Percentiles rank a stretch among this genome's conserved stretches.
Evolutionary conservation across 2,888 invertebrate genomes (phyloP).

Genomic region (Scaptomyza flava): DNA sequence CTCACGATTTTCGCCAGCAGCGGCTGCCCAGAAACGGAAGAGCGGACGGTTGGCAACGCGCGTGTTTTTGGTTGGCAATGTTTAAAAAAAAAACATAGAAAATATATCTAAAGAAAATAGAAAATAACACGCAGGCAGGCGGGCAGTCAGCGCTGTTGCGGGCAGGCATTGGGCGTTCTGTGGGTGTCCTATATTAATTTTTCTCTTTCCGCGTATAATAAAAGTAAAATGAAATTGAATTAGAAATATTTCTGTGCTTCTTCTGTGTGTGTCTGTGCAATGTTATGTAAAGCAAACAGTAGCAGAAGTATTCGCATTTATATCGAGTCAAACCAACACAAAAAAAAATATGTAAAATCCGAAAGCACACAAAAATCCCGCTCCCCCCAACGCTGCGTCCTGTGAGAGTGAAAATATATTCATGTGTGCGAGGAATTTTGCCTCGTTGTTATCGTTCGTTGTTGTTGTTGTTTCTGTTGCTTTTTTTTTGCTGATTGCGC

Average conservation of each 20-base stretch:
- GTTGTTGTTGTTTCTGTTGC: constrained; percentile 21
- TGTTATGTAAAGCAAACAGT: constrained; percentile 57
- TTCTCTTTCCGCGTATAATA: constrained; percentile 43
- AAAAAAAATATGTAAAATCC: constrained; percentile 18
- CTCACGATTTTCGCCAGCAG: constrained; percentile 68
- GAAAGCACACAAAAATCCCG: constrained; percentile 41
- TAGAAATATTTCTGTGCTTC: constrained; percentile 54
- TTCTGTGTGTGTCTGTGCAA: constrained; percentile 30
- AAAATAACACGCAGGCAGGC: constrained; percentile 18
- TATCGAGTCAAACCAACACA: constrained; percentile 29
- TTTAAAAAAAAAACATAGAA: constrained; percentile 13
- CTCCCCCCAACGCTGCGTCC: constrained; percentile 46
- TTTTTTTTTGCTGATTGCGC: constrained; percentile 69
- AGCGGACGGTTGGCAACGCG: constrained; percentile 64
- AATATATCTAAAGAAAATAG: constrained; percentile 15
- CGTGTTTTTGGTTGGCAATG: constrained; percentile 68
- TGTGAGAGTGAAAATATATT: constrained; percentile 74
- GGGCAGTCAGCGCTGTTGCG: constrained; percentile 24
- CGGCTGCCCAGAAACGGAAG: constrained; percentile 50
- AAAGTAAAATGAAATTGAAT: constrained; percentile 71
- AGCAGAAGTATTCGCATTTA: constrained; percentile 33
- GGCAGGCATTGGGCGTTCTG: constrained; percentile 40
- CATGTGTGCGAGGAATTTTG: constrained; percentile 43
- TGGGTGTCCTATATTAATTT: not conserved
- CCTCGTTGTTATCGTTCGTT: constrained; percentile 42